Evolutionary conservation across 2,888 invertebrate species (phyloP).

Genomic region (Glaucopsyche alexis): DNA sequence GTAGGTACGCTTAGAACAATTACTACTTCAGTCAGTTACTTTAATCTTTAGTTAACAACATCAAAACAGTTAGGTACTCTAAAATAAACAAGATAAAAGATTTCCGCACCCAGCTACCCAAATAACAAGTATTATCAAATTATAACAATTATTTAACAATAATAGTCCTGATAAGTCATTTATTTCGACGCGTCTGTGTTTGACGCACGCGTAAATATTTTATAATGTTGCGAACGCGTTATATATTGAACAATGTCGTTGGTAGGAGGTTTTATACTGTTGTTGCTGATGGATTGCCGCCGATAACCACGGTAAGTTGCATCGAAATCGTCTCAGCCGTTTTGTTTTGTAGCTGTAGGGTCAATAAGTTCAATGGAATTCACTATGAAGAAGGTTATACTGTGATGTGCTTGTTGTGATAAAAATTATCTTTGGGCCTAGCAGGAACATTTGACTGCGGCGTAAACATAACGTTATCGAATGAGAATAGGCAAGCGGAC

Average conservation of each 20-base stretch:
- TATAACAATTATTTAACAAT: slow-evolving; percentile 18
- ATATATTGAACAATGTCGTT: not conserved
- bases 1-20: no score
- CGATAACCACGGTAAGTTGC: not conserved
- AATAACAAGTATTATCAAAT: not conserved
- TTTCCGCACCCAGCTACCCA: not conserved
- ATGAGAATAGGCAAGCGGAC: no score
- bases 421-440: no score
- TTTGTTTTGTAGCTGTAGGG: not conserved
- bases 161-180: not conserved
- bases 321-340: not conserved
- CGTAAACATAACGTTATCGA: no score
- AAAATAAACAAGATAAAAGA: slow-evolving; percentile 4
- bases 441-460: no score
- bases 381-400: no score
- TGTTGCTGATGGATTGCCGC: slow-evolving; percentile 6
- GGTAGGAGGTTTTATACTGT: not conserved
- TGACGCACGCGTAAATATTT: slow-evolving; percentile 3
- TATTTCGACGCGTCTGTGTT: not conserved
- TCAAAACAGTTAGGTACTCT: slow-evolving; percentile 2
- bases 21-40: no score
- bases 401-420: no score
- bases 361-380: not conserved
- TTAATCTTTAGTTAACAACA: not conserved
- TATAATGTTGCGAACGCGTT: not conserved